Evolutionary conservation across 2,113 vertebrate genomes (phyloP).

Genomic region (Lagopus leucura): DNA sequence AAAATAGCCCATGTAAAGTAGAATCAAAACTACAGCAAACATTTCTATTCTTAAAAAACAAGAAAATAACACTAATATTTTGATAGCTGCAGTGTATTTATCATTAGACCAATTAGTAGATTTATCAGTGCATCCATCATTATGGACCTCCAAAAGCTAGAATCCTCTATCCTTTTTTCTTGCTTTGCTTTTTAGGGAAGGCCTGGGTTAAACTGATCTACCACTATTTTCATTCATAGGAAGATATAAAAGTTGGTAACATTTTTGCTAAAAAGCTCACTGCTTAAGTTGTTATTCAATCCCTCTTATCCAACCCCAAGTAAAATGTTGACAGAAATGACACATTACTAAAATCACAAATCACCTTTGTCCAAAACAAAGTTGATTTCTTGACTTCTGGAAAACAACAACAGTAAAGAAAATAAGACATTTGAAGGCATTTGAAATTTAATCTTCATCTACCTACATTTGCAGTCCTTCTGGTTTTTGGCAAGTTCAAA

Average conservation of each 20-base stretch:
- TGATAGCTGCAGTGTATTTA: background rate
- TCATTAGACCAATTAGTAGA: background rate
- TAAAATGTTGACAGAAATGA: background rate
- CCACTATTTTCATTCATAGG: background rate
- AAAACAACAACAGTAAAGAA: slow-evolving; percentile 34
- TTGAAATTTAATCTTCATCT: slow-evolving; percentile 74
- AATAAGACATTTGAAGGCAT: slow-evolving; percentile 42
- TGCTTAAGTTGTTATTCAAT: background rate
- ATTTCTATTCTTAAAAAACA: background rate
- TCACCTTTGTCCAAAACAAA: background rate
- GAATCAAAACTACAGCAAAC: background rate
- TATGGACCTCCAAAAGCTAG: background rate
- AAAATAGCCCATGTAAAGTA: background rate
- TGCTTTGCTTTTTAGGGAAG: background rate
- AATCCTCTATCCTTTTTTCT: background rate
- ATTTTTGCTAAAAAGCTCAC: background rate
- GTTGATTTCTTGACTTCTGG: background rate
- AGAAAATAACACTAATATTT: background rate
- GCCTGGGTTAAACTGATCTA: background rate
- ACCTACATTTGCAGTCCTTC: slow-evolving; percentile 98
- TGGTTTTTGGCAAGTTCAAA: slow-evolving; percentile 97
- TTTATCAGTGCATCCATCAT: background rate
- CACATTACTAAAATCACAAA: background rate
- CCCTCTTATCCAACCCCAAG: background rate
- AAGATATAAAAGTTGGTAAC: background rate